Percentiles rank a stretch among this genome's conserved stretches.
phyloP scores from a whole-genome alignment of 1,140 invertebrate species.

The Atopsyche davidsoni region DNA sequence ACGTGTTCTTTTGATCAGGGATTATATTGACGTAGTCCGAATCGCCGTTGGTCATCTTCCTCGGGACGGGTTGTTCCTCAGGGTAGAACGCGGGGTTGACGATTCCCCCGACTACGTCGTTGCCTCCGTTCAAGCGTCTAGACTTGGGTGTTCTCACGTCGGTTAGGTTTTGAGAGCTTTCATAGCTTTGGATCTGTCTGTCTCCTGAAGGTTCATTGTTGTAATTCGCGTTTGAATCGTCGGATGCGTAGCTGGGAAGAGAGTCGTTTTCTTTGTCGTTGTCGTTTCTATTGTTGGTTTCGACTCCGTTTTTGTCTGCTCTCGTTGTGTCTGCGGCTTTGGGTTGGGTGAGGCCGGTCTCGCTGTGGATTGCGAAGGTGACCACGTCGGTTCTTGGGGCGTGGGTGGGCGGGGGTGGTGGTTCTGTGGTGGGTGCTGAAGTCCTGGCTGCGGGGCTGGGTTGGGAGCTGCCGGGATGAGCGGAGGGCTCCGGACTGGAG shows the following conservation, averaged over 20 bases:
- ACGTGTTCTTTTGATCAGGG: too few species aligned
- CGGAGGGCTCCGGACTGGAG: background rate
- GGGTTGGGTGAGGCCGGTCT: slow-evolving; percentile 9
- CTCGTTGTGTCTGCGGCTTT: slow-evolving; percentile 14
- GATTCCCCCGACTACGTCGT: slow-evolving; percentile 11
- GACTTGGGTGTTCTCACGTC: slow-evolving; percentile 17
- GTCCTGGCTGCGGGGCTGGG: slow-evolving; percentile 9
- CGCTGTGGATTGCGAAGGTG: slow-evolving; percentile 23
- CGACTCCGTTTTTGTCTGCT: background rate
- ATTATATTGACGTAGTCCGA: too few species aligned
- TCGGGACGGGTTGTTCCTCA: slow-evolving; percentile 10
- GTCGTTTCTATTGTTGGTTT: background rate
- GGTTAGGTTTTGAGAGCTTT: slow-evolving; percentile 26
- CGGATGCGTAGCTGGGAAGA: slow-evolving; percentile 19
- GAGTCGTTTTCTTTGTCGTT: slow-evolving; percentile 20
- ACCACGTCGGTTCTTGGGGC: slow-evolving; percentile 8
- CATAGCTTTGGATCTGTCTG: slow-evolving; percentile 27
- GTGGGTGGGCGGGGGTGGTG: slow-evolving; percentile 13
- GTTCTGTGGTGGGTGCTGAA: slow-evolving; percentile 6
- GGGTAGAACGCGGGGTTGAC: slow-evolving; percentile 26
- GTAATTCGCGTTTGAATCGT: slow-evolving; percentile 15
- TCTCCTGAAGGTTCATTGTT: slow-evolving; percentile 9
- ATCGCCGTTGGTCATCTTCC: too few species aligned
- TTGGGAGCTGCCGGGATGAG: slow-evolving; percentile 9
- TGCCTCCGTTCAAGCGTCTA: slow-evolving; percentile 7